phyloP scores from a whole-genome alignment of 2,888 invertebrate genomes.

The Anaspis maculata region DNA sequence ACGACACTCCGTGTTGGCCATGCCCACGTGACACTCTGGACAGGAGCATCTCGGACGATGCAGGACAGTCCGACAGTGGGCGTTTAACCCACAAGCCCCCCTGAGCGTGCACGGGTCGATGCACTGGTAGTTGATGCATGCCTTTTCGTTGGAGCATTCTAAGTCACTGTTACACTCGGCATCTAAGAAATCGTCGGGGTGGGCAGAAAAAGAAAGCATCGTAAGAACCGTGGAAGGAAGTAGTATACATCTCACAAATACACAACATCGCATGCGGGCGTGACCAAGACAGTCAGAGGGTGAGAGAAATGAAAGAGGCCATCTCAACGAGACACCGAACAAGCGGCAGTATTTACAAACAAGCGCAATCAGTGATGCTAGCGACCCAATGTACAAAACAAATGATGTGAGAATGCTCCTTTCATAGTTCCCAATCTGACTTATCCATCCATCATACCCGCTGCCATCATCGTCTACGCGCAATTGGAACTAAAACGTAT shows the following conservation, averaged over 20 bases:
- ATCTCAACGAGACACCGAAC: conserved; percentile 39
- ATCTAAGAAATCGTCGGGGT: conserved; percentile 33
- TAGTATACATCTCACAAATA: conserved; percentile 40
- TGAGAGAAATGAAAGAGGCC: conserved; percentile 44
- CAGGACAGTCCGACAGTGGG: conserved; percentile 75
- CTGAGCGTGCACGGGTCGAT: conserved; percentile 84
- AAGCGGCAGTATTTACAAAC: conserved; percentile 54
- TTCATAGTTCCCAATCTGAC: conserved; percentile 73
- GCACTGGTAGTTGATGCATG: conserved; percentile 85
- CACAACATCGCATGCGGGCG: conserved; percentile 55
- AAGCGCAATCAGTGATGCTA: conserved; percentile 32
- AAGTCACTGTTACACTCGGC: conserved; percentile 80
- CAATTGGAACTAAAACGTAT: conserved; percentile 10
- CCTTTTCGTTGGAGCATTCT: conserved; percentile 87
- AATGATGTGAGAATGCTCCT: conserved; percentile 63
- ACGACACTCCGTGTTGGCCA: conserved; percentile 69
- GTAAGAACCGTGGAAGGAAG: conserved; percentile 83
- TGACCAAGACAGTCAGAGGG: conserved; percentile 43
- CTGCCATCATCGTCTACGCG: conserved; percentile 23
- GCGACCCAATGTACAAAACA: conserved; percentile 31
- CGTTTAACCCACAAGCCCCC: conserved; percentile 83
- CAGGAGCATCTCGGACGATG: conserved; percentile 84
- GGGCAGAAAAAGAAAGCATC: conserved; percentile 44
- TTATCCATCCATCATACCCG: conserved; percentile 37
- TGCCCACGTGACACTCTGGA: conserved; percentile 79